These are phyloP conservation scores for Oreochromis spilurus DNA, from an alignment of 2,113 vertebrate species.

Conservation along the genomic window DNA sequence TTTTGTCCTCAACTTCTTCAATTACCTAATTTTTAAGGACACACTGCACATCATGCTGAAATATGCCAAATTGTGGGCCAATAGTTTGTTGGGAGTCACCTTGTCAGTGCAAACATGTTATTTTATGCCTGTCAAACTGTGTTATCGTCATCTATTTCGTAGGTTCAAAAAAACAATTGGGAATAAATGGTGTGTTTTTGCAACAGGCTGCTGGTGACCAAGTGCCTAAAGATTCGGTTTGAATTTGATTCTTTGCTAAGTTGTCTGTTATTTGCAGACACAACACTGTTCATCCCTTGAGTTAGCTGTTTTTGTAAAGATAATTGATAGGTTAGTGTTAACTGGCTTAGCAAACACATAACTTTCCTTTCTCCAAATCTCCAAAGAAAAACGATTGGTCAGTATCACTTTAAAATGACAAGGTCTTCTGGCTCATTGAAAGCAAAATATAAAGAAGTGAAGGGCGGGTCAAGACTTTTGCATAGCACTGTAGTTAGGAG, in stretches of 20 bases:
- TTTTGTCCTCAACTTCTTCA: neutral
- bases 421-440: neutral
- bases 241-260: neutral
- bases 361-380: neutral
- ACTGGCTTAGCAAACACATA: too few relatives aligned
- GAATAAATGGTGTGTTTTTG: neutral
- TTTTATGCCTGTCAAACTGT: neutral
- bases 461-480: neutral
- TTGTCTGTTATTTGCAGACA: neutral
- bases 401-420: neutral
- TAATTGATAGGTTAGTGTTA: too few relatives aligned
- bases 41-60: neutral
- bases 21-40: neutral
- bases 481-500: neutral
- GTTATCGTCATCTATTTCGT: neutral
- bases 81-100: neutral
- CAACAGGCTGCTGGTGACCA: neutral
- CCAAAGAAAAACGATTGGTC: neutral
- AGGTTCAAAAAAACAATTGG: neutral
- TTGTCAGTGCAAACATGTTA: neutral
- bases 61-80: neutral
- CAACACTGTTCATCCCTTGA: neutral
- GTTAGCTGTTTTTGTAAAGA: neutral
- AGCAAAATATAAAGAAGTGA: neutral
- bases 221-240: neutral